These are phyloP conservation scores for Spinibarbus caldwelli DNA, from an alignment of 2,797 vertebrate species.

Conservation along the genomic window DNA sequence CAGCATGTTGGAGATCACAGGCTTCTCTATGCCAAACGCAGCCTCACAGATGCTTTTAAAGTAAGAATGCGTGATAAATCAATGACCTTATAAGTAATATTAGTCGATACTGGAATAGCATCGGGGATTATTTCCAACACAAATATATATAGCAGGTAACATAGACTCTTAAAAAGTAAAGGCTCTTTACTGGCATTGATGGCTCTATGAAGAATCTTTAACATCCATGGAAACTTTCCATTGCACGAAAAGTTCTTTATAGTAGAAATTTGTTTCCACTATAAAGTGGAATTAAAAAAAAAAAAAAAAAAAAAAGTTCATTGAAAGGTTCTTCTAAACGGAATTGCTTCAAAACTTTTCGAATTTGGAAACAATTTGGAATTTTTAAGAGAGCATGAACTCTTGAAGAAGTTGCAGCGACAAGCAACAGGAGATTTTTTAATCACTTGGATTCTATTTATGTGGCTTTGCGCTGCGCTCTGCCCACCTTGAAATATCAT, in stretches of 20 bases:
- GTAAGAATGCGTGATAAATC: neutral
- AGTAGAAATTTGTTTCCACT: too few species aligned
- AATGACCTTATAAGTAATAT: neutral
- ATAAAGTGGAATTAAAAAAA: too few species aligned
- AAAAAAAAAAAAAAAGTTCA: too few species aligned
- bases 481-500: neutral
- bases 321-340: neutral
- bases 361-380: neutral
- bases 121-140: neutral
- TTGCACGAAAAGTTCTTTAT: neutral
- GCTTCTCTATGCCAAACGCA: neutral
- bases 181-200: neutral
- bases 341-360: neutral
- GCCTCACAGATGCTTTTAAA: neutral
- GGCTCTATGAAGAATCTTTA: neutral
- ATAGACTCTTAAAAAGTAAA: neutral
- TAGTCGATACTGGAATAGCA: neutral
- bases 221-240: neutral
- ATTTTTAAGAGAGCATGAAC: neutral
- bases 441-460: neutral
- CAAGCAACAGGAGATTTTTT: neutral
- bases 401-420: neutral
- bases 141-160: neutral
- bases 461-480: neutral
- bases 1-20: neutral